phyloP scores from a whole-genome alignment of 1,140 invertebrate species.

The Berghia stephanieae region DNA sequence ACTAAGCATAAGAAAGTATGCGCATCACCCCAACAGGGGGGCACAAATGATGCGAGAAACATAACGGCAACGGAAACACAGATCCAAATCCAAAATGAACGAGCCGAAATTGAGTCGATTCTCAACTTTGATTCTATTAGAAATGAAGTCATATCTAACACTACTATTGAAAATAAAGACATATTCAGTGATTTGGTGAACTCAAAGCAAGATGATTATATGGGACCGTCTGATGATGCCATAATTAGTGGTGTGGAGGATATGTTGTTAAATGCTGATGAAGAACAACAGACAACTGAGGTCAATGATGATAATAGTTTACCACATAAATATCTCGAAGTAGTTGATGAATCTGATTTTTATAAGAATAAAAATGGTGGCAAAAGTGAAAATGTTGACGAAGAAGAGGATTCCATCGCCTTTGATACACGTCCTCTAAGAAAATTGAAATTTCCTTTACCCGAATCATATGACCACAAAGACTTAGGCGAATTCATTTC shows the following conservation, averaged over 20 bases:
- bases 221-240: neutral
- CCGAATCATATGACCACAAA: neutral
- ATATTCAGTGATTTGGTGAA: neutral
- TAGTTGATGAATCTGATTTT: too few relatives aligned
- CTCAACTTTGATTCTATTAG: slow-evolving; percentile 18
- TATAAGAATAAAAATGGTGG: too few relatives aligned
- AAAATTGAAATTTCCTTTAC: neutral
- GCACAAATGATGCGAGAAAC: neutral
- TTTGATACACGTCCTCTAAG: neutral
- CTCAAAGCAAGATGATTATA: neutral
- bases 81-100: neutral
- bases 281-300: too few relatives aligned
- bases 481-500: slow-evolving; percentile 26
- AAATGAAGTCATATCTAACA: slow-evolving; percentile 13
- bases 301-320: too few relatives aligned
- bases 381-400: too few relatives aligned
- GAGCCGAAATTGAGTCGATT: slow-evolving; percentile 9
- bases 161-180: neutral
- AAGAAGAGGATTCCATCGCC: neutral
- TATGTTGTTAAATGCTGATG: too few relatives aligned
- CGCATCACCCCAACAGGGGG: too few relatives aligned
- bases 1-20: slow-evolving; percentile 73
- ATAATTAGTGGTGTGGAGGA: too few relatives aligned
- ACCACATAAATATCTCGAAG: too few relatives aligned
- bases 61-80: neutral